phyloP scores from a whole-genome alignment of 2,888 invertebrate genomes.

The Platycnemis pennipes region DNA sequence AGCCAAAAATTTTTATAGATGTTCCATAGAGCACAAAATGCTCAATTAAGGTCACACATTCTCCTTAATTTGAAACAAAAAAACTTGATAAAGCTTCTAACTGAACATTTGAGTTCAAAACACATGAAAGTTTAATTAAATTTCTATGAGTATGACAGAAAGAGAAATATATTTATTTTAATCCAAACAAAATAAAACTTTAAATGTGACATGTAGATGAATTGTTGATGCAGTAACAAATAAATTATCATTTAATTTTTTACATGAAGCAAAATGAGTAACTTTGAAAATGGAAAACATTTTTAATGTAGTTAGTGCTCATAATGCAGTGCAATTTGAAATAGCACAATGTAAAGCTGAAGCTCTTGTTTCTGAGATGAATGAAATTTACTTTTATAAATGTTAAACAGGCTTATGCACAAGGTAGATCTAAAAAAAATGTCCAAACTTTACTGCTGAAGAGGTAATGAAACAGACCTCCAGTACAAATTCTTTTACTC shows the following conservation, averaged over 20 bases:
- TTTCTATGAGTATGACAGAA: not conserved
- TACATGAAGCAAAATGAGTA: not conserved
- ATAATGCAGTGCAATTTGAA: not conserved
- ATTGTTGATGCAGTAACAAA: not conserved
- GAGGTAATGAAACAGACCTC: constrained; percentile 41
- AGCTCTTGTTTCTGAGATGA: not conserved
- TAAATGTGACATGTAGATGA: not conserved
- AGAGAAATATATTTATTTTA: not conserved
- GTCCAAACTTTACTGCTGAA: constrained; percentile 38
- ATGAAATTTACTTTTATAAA: not conserved
- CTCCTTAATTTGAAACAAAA: not conserved
- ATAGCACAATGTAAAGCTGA: not conserved
- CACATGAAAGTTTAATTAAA: not conserved
- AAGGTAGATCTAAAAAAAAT: not conserved
- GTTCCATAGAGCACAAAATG: not conserved
- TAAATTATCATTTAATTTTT: not conserved
- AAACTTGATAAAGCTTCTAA: not conserved
- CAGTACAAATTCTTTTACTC: not conserved
- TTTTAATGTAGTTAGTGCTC: not conserved
- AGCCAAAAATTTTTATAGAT: not conserved
- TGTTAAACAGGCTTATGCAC: not conserved
- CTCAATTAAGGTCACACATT: not conserved
- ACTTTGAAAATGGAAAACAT: not conserved
- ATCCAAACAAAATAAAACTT: not conserved
- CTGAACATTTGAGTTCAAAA: not conserved